These are phyloP conservation scores for Lycopodina hypogea DNA, from an alignment of 37 sponge, comb jelly and placozoan species.

Conservation along the genomic window DNA sequence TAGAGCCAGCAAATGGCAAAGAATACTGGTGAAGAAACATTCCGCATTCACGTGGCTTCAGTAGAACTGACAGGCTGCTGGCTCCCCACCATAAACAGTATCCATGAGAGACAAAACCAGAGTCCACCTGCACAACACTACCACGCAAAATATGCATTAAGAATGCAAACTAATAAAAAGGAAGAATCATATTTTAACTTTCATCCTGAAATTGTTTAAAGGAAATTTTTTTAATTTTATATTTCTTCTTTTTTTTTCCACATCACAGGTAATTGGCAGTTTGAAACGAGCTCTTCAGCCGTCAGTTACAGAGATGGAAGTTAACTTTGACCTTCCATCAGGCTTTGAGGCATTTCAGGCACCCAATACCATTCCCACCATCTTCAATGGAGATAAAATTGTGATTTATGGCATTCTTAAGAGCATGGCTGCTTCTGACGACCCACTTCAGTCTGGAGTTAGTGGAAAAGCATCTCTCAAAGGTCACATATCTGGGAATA, in stretches of 20 bases:
- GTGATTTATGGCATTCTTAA: constrained; percentile 63
- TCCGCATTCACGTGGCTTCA: no score
- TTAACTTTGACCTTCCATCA: constrained; percentile 45
- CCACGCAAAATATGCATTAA: background rate
- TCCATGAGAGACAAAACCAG: no score
- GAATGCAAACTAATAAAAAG: background rate
- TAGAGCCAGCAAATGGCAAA: no score
- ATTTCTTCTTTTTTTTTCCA: background rate
- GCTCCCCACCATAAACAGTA: no score
- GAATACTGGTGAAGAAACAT: no score
- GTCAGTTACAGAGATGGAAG: constrained; percentile 44
- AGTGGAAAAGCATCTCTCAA: constrained; percentile 39
- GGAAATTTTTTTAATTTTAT: background rate
- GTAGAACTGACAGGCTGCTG: no score
- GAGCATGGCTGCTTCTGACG: background rate
- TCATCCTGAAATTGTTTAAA: no score
- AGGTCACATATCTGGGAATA: constrained; percentile 34
- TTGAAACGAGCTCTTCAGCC: constrained; percentile 73
- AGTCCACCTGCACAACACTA: background rate
- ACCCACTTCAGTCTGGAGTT: background rate
- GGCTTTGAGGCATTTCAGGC: constrained; percentile 25
- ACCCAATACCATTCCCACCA: constrained; percentile 44
- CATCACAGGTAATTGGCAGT: constrained; percentile 56
- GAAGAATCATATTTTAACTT: no score
- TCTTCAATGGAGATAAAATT: constrained; percentile 66